Percentiles rank a stretch among this genome's conserved stretches.
phyloP scores from a whole-genome alignment of 1,140 invertebrate species.

The Sitophilus oryzae region DNA sequence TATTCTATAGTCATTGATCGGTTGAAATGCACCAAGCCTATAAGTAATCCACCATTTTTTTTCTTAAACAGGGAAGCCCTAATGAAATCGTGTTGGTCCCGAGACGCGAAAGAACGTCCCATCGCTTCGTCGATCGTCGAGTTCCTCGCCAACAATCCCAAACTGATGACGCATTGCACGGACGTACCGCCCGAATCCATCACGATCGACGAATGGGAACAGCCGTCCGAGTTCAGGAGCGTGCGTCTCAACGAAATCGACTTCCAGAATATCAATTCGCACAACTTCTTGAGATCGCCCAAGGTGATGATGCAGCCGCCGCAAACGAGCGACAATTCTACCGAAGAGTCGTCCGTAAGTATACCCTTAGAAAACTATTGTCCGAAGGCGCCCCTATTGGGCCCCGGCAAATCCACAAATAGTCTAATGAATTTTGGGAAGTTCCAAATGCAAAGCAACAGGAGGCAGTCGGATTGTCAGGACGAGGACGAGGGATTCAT shows the following conservation, averaged over 20 bases:
- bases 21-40: too few relatives aligned
- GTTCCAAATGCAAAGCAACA: conserved; percentile 28
- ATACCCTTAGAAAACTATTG: conserved; percentile 39
- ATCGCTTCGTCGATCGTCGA: conserved; percentile 72
- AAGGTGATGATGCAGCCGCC: background rate
- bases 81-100: conserved; percentile 71
- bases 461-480: conserved; percentile 23
- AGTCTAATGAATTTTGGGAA: conserved; percentile 31
- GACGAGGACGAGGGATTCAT: conserved; percentile 25
- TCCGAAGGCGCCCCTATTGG: conserved; percentile 36
- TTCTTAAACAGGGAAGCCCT: conserved; percentile 57
- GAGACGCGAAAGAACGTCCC: conserved; percentile 63
- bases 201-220: conserved; percentile 51
- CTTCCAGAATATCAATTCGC: background rate
- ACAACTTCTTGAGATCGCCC: background rate
- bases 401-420: conserved; percentile 25
- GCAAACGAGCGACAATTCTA: background rate
- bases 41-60: background rate
- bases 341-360: conserved; percentile 24
- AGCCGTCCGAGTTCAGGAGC: background rate
- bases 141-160: conserved; percentile 67
- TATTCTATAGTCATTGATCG: too few relatives aligned
- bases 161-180: conserved; percentile 71
- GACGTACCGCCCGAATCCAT: conserved; percentile 70
- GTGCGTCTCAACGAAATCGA: background rate